Conservation (phyloP, 2,113 vertebrate species). For the Alouatta palliata region DNA sequence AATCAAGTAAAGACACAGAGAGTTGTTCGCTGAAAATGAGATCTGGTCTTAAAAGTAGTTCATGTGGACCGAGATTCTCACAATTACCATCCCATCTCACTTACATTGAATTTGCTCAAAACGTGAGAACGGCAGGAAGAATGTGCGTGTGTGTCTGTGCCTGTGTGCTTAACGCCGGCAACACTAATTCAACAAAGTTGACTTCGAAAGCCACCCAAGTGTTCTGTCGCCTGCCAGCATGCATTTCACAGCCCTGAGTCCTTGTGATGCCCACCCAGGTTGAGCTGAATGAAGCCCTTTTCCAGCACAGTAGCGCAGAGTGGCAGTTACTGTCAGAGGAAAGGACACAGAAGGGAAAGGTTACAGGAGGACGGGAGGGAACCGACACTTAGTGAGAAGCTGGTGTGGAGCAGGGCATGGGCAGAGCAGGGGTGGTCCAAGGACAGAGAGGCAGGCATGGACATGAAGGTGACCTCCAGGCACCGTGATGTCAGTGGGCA, state of each 20-base stretch:
- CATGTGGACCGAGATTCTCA: not conserved
- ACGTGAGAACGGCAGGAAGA: not conserved
- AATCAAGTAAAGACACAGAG: not conserved
- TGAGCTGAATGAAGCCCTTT: not conserved
- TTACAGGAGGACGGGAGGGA: accelerated
- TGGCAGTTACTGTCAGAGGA: accelerated
- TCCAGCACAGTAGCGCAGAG: not conserved
- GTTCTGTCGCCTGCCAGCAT: not conserved
- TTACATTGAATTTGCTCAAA: not conserved
- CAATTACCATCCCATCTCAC: accelerated
- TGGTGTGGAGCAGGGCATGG: accelerated
- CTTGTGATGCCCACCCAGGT: constrained; percentile 55
- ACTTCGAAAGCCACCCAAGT: constrained; percentile 42
- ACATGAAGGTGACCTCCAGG: accelerated
- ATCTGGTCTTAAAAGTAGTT: not conserved
- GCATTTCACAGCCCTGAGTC: not conserved
- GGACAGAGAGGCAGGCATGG: not conserved
- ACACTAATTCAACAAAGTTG: not conserved
- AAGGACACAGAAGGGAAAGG: too few relatives aligned
- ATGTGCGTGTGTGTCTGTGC: not conserved
- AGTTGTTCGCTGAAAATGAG: not conserved
- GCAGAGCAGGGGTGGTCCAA: not conserved
- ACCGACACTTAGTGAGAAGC: accelerated
- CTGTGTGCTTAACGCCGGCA: not conserved
- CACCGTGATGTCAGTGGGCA: accelerated